Evolutionary conservation across 1,140 invertebrate genomes (phyloP).

Genomic region (Sitophilus oryzae): DNA sequence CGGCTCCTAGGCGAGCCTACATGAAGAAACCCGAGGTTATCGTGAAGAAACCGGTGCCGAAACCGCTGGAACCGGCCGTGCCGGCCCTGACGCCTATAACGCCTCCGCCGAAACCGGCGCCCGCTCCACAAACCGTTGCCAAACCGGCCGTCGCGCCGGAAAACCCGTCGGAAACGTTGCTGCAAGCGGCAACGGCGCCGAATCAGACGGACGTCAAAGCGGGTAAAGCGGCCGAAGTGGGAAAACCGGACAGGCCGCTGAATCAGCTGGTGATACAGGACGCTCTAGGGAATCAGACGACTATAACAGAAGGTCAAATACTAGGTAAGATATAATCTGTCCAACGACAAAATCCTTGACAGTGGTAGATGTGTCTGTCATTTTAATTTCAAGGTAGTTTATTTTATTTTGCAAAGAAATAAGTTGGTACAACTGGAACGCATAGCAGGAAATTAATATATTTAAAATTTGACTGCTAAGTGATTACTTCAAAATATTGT

Average conservation of each 20-base stretch:
- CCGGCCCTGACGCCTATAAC: slow-evolving; percentile 4
- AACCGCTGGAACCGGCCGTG: background rate
- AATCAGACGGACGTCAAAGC: slow-evolving; percentile 1
- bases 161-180: background rate
- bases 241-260: slow-evolving; percentile 37
- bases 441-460: no score
- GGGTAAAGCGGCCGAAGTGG: slow-evolving; percentile 34
- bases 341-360: no score
- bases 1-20: slow-evolving; percentile 1
- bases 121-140: background rate
- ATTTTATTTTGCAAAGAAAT: no score
- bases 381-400: no score
- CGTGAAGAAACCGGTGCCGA: slow-evolving; percentile 27
- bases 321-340: slow-evolving; percentile 42
- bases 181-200: background rate
- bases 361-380: no score
- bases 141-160: background rate
- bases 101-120: slow-evolving; percentile 1
- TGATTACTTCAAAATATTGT: no score
- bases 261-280: slow-evolving; percentile 42
- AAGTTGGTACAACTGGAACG: no score
- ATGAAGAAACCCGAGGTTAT: slow-evolving; percentile 2
- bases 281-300: slow-evolving; percentile 40
- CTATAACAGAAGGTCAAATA: slow-evolving; percentile 54
- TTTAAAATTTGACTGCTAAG: no score